Evolutionary conservation across 2,797 vertebrate genomes (phyloP).

Genomic region (Pseudochaenichthys georgianus): DNA sequence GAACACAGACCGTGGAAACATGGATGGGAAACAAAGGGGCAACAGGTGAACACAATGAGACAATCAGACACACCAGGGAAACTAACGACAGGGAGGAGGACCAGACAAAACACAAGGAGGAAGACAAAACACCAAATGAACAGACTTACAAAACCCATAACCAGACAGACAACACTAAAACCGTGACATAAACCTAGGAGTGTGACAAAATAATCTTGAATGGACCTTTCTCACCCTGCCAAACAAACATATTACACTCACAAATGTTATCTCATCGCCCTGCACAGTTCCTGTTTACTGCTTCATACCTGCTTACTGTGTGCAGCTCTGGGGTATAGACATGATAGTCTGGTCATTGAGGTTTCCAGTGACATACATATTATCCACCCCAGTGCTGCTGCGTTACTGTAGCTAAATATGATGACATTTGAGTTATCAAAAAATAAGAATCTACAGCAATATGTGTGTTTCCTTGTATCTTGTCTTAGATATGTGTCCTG

Average conservation of each 20-base stretch:
- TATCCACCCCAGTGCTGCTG: slow-evolving; percentile 11
- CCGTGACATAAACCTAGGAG: too few relatives aligned
- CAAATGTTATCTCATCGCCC: slow-evolving; percentile 49
- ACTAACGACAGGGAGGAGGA: too few relatives aligned
- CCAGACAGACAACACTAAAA: too few relatives aligned
- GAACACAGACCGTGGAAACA: too few relatives aligned
- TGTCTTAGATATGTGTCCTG: too few relatives aligned
- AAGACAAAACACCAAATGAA: too few relatives aligned
- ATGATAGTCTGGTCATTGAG: slow-evolving; percentile 13
- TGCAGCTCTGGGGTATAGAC: slow-evolving; percentile 4
- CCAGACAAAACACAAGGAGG: too few relatives aligned
- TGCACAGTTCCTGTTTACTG: slow-evolving; percentile 41
- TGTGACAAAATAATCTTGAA: slow-evolving; percentile 40
- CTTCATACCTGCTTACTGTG: slow-evolving; percentile 31
- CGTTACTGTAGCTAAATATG: slow-evolving; percentile 15
- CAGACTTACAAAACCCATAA: too few relatives aligned
- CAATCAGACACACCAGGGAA: too few relatives aligned
- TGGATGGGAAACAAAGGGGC: too few relatives aligned
- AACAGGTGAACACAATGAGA: too few relatives aligned
- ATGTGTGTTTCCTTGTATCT: too few relatives aligned
- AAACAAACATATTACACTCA: slow-evolving; percentile 51
- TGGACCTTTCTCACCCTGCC: slow-evolving; percentile 30
- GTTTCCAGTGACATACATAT: slow-evolving; percentile 15
- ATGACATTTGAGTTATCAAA: slow-evolving; percentile 5
- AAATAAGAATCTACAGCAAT: slow-evolving; percentile 1